Base-by-base conservation (phyloP, 1,140 invertebrate genomes). In the Drosophila prosaltans region DNA sequence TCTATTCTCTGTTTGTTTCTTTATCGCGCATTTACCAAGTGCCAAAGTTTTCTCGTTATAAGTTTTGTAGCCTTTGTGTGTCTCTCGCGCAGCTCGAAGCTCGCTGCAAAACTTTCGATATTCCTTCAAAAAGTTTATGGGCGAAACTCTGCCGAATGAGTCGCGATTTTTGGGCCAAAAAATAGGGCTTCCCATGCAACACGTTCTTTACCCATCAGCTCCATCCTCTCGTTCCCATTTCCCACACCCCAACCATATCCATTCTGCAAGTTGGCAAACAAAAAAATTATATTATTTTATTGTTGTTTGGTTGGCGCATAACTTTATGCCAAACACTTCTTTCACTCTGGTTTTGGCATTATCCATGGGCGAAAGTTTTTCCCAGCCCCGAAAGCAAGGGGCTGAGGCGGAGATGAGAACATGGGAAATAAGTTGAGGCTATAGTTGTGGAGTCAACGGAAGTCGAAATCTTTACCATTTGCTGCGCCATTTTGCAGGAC, bases 11-110 rank as follows among this genome's bases (percentile, higher is more conserved):
- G 73, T 91, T 89, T 83, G 77, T 78, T 90, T 91, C 82, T 91
- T 91, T 91, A 90, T 91, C 85, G 78, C 85, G 78, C 84, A 83
- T 90, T 90, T 89, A 85, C 84, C 90, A 91, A 92, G 91, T 91
- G 88, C 75, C 80, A 92, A 92, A 92, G 89, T 92, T 92, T 92
- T 92, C 91, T 92, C 91, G 91, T 92, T 92, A 92, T 92, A 92
- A 92, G 91, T 92, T 92, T 92, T 91, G 83, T 91, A 90, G 90
- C 83, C 86, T 91, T 90, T 91, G 80, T 89, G 58, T 80, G 73
- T 89, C 82, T 86, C 75, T 74, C 84, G 84, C 77, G 70, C 73
- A 85, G 82, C 79, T 80, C 71, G 21, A 64, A 75, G 80, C 70
- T 77, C 69, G 74, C 59, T 55, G 68, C 21, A 40, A 84, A 89